Conservation (phyloP, 1,140 invertebrate species). For the Dreissena polymorpha region DNA sequence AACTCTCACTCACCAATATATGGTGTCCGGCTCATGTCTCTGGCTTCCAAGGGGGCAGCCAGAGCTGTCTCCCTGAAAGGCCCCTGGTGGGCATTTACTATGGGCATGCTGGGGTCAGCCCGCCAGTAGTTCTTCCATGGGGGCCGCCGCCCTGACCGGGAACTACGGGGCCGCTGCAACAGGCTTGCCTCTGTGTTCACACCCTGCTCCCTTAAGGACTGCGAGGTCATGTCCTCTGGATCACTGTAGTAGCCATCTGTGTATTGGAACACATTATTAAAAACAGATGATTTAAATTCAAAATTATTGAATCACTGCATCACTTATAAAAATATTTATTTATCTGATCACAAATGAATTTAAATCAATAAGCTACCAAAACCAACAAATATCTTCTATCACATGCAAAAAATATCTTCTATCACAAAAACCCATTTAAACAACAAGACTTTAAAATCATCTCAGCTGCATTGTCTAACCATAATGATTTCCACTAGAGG, state of each 20-base stretch:
- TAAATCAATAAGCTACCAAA: no score
- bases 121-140: constrained; percentile 74
- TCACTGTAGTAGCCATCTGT: constrained; percentile 49
- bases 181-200: constrained; percentile 68
- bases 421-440: no score
- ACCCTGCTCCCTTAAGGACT: constrained; percentile 44
- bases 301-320: no score
- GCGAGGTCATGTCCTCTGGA: constrained; percentile 28
- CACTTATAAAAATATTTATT: no score
- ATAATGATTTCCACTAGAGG: no score
- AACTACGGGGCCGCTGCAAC: constrained; percentile 51
- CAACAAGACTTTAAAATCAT: no score
- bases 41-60: constrained; percentile 71
- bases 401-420: no score
- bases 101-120: constrained; percentile 57
- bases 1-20: constrained; percentile 60
- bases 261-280: no score
- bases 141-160: constrained; percentile 48
- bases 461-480: no score
- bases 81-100: constrained; percentile 44
- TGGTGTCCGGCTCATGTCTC: constrained; percentile 62
- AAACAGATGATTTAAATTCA: no score
- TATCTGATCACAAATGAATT: no score
- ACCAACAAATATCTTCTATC: no score
- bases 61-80: constrained; percentile 74